A percentile compares a stretch with the other conserved stretches of the same genome.
Conservation (phyloP, 2,113 vertebrate genomes). For the Mus pahari region DNA sequence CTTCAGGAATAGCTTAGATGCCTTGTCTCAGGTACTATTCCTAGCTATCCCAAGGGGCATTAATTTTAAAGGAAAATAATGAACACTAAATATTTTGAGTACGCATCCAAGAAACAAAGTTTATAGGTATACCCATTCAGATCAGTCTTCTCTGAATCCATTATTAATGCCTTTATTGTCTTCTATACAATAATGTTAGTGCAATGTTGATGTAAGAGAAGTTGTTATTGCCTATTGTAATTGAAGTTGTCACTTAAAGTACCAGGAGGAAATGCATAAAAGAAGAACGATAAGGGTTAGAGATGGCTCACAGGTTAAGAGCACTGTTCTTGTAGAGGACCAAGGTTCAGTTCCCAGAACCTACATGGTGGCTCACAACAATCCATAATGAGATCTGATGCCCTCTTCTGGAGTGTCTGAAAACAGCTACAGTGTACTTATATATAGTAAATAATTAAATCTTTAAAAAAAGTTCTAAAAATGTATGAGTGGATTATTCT, state of each 20-base stretch:
- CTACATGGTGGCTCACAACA: background rate
- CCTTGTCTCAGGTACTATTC: background rate
- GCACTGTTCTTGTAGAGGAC: background rate
- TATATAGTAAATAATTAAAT: no score
- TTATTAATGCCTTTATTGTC: background rate
- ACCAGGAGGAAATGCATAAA: background rate
- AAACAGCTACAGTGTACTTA: no score
- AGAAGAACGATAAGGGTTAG: background rate
- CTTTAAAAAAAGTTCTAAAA: background rate
- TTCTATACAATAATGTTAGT: background rate
- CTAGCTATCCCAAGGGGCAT: background rate
- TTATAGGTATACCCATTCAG: background rate
- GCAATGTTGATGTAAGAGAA: conserved; percentile 11
- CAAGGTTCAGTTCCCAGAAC: no score
- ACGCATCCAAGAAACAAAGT: conserved; percentile 1
- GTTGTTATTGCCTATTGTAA: background rate
- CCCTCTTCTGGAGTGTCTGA: background rate
- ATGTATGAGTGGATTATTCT: background rate
- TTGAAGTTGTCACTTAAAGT: conserved; percentile 5
- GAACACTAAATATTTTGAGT: background rate
- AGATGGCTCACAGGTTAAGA: background rate
- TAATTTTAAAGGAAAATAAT: conserved; percentile 30
- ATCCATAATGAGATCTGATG: background rate
- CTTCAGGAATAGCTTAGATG: background rate
- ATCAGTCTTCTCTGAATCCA: conserved; percentile 4